Percentiles rank a stretch among this genome's conserved stretches.
These are phyloP conservation scores for Microchrysa polita DNA, from an alignment of 2,888 invertebrate species.

Conservation along the genomic window DNA sequence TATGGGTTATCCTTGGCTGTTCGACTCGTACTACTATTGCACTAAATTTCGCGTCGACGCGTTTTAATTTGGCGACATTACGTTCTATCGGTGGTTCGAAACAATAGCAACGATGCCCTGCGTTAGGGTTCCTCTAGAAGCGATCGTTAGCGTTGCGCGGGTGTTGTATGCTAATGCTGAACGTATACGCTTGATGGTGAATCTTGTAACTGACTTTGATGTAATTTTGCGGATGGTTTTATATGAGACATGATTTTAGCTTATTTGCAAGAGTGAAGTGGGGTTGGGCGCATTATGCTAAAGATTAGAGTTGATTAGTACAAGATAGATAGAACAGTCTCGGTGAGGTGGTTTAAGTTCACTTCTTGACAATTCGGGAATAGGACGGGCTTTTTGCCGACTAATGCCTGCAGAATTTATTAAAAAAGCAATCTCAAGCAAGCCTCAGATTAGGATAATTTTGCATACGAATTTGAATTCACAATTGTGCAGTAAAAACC, in stretches of 20 bases:
- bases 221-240: conserved; percentile 49
- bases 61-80: neutral
- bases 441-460: too few species aligned
- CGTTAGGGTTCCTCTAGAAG: conserved; percentile 4
- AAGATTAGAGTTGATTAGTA: conserved; percentile 2
- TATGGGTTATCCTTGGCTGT: conserved; percentile 43
- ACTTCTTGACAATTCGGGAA: neutral
- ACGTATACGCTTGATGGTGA: conserved; percentile 24
- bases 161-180: conserved; percentile 25
- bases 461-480: too few species aligned
- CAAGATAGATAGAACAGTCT: neutral
- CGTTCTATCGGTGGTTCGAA: neutral
- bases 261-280: conserved; percentile 9
- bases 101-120: conserved; percentile 35
- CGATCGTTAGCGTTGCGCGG: neutral
- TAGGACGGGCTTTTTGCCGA: too few species aligned
- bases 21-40: too few species aligned
- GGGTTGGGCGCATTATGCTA: conserved; percentile 23
- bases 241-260: conserved; percentile 42
- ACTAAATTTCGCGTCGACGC: conserved; percentile 1
- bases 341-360: neutral
- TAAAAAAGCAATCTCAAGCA: too few species aligned
- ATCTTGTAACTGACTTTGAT: conserved; percentile 46
- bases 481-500: too few species aligned
- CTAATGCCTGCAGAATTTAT: too few species aligned